phyloP scores from a whole-genome alignment of 2,888 invertebrate species.

The Altica lythri region DNA sequence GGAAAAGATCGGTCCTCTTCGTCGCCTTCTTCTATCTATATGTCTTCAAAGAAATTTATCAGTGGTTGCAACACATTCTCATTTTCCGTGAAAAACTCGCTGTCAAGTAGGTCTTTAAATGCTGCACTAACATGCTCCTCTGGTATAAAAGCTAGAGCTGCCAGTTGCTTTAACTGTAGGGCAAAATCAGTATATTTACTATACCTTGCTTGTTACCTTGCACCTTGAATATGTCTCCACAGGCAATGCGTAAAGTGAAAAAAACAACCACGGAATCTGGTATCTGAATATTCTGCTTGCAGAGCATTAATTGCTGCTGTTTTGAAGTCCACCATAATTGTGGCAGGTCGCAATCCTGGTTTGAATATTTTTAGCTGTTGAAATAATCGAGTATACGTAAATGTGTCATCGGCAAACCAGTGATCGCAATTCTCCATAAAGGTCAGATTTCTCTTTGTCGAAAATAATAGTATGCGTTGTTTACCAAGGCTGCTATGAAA shows the following conservation, averaged over 20 bases:
- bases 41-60: not conserved
- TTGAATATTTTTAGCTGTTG: not conserved
- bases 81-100: too few relatives aligned
- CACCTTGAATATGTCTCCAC: too few relatives aligned
- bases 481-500: not conserved
- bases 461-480: not conserved
- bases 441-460: not conserved
- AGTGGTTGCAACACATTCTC: not conserved
- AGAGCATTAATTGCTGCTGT: not conserved
- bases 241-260: too few relatives aligned
- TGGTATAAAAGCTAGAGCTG: too few relatives aligned
- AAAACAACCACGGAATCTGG: too few relatives aligned
- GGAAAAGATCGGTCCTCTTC: not conserved
- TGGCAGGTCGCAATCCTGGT: not conserved
- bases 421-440: not conserved
- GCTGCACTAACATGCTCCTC: too few relatives aligned
- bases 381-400: not conserved
- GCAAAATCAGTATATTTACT: not conserved
- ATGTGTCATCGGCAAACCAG: not conserved
- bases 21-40: not conserved
- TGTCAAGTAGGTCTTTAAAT: too few relatives aligned
- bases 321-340: not conserved
- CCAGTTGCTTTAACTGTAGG: too few relatives aligned
- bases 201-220: not conserved
- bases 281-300: not conserved